Evolutionary conservation across 2,888 invertebrate species (phyloP), one percentile per base, ranked within the genome.

Genomic region (Sphecodes monilicornis): DNA sequence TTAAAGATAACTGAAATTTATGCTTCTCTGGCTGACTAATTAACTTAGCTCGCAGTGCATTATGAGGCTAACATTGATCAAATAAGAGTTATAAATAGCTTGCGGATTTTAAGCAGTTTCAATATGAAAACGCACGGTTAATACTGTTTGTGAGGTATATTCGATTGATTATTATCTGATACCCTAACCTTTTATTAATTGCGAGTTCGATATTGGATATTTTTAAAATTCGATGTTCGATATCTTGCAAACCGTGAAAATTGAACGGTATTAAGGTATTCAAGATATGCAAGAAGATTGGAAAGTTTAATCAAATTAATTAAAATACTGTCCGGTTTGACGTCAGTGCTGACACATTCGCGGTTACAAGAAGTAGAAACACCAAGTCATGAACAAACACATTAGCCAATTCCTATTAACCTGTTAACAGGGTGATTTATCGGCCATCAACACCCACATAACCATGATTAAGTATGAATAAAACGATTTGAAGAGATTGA

Each of bases 401-500:
- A 60, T 60, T 60, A 60, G 60, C 60, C 60, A 16, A 60, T 60
- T 60, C 2, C 60, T 29, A 29, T 29, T 29, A 60, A 29, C 60
- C 60, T 60, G 60, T 60, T 60, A 60, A 60, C 60, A 5, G 60
- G 16, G 5, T 60, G 60, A 60, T 60, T 29, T 60, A 29, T 29
- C 29, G 60, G 13, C 29, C 60, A 6, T 60, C 60, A 16, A 60
- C 60, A 60, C 60, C 60, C 60, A 60, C 60, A 29, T 29, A 60
- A 16, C 5, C 60, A n/a, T 29, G 60, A 60, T 60, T 60, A 60
- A 60, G 26, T 60, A 29, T 60, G 60, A 60, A 60, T 60, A 60
- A 60, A 60, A 60, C 29, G 60, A 60, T 60, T 60, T 26, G 60
- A 60, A 26, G 60, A 5, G 29, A 60, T 29, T 16, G 29, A 29